phyloP scores from a whole-genome alignment of 2,797 vertebrate genomes.

The Pangasius mekongensis region DNA sequence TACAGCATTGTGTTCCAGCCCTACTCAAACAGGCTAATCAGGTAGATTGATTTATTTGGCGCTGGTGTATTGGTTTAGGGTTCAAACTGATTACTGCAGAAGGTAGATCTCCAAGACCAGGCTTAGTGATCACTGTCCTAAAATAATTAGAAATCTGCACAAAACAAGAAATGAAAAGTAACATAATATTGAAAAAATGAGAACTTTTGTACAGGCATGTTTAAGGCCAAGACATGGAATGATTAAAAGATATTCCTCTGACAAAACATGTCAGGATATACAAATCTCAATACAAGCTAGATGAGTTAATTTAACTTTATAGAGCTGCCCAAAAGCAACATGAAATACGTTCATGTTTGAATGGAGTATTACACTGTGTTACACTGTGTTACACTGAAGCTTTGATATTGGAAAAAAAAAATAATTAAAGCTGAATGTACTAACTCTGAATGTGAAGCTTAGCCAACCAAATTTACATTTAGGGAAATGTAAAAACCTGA shows the following conservation, averaged over 20 bases:
- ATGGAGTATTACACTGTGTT: constrained; percentile 80
- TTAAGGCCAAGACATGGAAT: constrained; percentile 98
- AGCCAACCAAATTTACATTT: constrained; percentile 98
- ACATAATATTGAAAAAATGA: constrained; percentile 78
- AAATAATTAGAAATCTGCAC: constrained; percentile 48
- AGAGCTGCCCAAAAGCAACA: constrained; percentile 98
- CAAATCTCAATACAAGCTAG: constrained; percentile 93
- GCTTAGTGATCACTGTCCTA: constrained; percentile 24
- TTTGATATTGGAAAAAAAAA: constrained; percentile 72
- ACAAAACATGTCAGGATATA: constrained; percentile 95
- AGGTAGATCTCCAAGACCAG: neutral
- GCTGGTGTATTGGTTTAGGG: constrained; percentile 17
- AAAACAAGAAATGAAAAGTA: constrained; percentile 69
- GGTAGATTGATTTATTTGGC: constrained; percentile 22
- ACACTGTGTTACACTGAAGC: constrained; percentile 69
- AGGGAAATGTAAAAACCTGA: constrained; percentile 97
- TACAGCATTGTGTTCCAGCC: neutral
- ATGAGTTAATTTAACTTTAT: constrained; percentile 95
- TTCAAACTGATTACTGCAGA: constrained; percentile 26
- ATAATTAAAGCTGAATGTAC: constrained; percentile 94
- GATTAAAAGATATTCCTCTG: constrained; percentile 97
- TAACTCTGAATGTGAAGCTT: constrained; percentile 88
- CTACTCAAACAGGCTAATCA: constrained; percentile 17
- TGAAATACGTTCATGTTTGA: constrained; percentile 86
- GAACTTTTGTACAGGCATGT: constrained; percentile 91